Evolutionary conservation across 1,140 invertebrate genomes (phyloP).

Genomic region (Pemphigus obesinymphae): DNA sequence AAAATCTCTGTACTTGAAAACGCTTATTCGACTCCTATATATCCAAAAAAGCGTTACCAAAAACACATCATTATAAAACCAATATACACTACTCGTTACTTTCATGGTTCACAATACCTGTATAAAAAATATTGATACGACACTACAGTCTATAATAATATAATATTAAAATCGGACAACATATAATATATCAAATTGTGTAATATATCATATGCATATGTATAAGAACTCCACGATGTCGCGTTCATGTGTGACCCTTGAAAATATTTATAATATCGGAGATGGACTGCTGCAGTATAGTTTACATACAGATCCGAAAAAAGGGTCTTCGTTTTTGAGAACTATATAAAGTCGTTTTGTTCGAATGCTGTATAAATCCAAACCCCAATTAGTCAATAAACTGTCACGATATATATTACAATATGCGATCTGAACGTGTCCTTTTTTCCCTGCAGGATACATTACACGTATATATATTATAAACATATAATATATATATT

Average conservation of each 20-base stretch:
- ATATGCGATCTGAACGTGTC: background rate
- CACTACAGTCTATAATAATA: no score
- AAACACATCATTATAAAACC: no score
- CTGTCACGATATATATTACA: background rate
- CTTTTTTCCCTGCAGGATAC: no score
- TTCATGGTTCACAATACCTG: no score
- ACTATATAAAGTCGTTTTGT: background rate
- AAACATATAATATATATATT: background rate
- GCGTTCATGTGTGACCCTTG: background rate
- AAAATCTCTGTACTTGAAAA: no score
- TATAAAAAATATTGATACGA: no score
- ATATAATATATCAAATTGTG: background rate
- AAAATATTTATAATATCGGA: background rate
- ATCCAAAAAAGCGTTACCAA: no score
- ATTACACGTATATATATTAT: background rate
- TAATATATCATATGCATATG: background rate
- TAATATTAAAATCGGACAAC: background rate
- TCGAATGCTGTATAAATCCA: no score
- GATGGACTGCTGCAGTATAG: no score
- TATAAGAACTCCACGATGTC: background rate
- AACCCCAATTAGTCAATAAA: no score
- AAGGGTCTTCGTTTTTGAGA: conserved; percentile 2
- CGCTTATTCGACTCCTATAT: no score
- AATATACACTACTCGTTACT: no score
- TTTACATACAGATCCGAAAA: background rate